These are phyloP conservation scores for Leiothrix lutea DNA, from an alignment of 2,113 vertebrate genomes.

Conservation along the genomic window DNA sequence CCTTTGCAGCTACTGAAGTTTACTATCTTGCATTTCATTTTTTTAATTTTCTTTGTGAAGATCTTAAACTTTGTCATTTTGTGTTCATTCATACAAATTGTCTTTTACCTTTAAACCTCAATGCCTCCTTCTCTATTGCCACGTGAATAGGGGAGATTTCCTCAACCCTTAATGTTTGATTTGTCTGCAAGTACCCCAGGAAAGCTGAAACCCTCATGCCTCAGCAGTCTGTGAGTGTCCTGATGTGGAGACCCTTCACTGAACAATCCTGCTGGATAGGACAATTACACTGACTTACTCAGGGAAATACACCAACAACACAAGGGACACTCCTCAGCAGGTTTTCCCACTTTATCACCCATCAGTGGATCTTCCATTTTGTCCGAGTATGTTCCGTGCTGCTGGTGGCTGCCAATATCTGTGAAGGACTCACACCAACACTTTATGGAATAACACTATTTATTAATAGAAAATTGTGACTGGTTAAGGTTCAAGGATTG, in stretches of 20 bases:
- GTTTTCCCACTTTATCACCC: background rate
- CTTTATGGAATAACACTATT: background rate
- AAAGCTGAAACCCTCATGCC: background rate
- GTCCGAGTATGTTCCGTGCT: fast-evolving
- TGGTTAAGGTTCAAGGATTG: background rate
- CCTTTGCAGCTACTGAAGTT: background rate
- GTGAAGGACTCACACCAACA: background rate
- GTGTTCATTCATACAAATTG: background rate
- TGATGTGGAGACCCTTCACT: background rate
- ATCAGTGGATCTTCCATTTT: background rate
- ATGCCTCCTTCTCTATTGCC: background rate
- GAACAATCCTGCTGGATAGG: background rate
- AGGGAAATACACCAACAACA: background rate
- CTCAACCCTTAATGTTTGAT: background rate
- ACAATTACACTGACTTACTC: background rate
- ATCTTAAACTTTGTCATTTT: background rate
- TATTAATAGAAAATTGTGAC: background rate
- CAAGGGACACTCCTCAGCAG: background rate
- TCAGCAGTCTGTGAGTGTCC: background rate
- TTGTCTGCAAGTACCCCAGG: background rate
- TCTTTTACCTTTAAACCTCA: background rate
- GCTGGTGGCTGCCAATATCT: fast-evolving
- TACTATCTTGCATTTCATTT: background rate
- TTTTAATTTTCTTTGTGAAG: background rate
- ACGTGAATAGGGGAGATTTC: background rate